Base-by-base conservation (phyloP, 2,888 invertebrate genomes). In the Drosophila histrio region DNA sequence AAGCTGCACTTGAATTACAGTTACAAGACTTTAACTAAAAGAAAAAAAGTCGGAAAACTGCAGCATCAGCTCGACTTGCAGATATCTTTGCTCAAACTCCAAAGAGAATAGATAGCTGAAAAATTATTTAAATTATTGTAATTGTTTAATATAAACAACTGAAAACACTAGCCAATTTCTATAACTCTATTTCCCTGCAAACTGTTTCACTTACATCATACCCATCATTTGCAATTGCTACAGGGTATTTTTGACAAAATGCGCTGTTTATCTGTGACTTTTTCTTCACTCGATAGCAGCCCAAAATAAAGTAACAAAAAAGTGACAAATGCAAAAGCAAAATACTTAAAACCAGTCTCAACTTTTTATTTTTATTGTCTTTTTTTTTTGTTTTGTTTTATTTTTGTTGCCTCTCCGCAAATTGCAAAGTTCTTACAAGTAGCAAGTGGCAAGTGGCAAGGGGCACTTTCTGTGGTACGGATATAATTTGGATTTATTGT, bases 401-500 rank as follows among this genome's bases (percentile, higher is more conserved):
- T 49, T 26, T 30, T 57, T 62, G 52, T 36, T 72, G 38, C 52
- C 28, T 58, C 46, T 38, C 8, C 47, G 49, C 54, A 77, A 77
- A 77, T 72, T 72, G 73, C 63, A 77, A 77, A 77, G 77, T 77
- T 77, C 72, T 39, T 30, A 41, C 39, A 52, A 52, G 28, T 50
- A 17, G 36, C 58, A 64, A 56, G 54, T 24, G 22, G 17, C 28
- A 53, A 43, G 61, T 19, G 44, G 50, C 38, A 50, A 49, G 24
- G 64, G 57, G 21, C 57, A 72, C 60, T 79, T 68, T 57, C 43
- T 13, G 7, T 38, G 41, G 32, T 34, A 36, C 50, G 63, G 47
- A 73, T 63, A 81, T 70, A 75, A 81, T 76, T 72, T 57, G 63
- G 57, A 73, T 77, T 82, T 79, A 79, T 73, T 82, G 59, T 79